Evolutionary conservation across 2,888 invertebrate genomes (phyloP).

Genomic region (Deilephila elpenor): DNA sequence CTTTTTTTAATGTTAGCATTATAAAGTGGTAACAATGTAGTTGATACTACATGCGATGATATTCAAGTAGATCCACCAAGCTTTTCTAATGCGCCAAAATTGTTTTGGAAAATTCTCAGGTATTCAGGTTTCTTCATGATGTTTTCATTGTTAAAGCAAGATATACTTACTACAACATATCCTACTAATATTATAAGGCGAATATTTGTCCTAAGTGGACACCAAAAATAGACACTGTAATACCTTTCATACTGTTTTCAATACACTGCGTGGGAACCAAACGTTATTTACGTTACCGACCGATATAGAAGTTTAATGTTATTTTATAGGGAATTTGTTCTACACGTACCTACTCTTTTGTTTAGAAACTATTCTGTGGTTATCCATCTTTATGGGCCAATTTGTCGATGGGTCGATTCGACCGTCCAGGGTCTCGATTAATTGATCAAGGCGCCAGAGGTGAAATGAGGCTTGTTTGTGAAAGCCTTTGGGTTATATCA

Average conservation of each 20-base stretch:
- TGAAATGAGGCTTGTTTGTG: background rate
- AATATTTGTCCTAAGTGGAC: too few species aligned
- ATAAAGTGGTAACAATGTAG: too few species aligned
- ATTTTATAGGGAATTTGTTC: conserved; percentile 11
- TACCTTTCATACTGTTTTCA: background rate
- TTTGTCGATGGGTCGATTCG: background rate
- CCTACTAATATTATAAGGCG: too few species aligned
- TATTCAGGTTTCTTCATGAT: too few species aligned
- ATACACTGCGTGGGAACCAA: background rate
- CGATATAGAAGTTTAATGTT: conserved; percentile 20
- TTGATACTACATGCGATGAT: background rate
- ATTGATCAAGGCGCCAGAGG: background rate
- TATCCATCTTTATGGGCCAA: conserved; percentile 8
- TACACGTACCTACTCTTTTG: conserved; percentile 12
- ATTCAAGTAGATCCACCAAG: background rate
- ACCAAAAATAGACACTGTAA: too few species aligned
- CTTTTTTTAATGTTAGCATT: too few species aligned
- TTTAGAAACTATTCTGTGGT: conserved; percentile 11
- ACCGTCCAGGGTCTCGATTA: background rate
- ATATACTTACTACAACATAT: too few species aligned
- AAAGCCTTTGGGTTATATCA: background rate
- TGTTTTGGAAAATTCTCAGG: too few species aligned
- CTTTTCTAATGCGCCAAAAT: too few species aligned
- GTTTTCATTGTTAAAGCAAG: too few species aligned
- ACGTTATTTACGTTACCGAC: conserved; percentile 8